Conservation (phyloP, 37 sponge, comb jelly and placozoan species). For the Ephydatia muelleri region DNA sequence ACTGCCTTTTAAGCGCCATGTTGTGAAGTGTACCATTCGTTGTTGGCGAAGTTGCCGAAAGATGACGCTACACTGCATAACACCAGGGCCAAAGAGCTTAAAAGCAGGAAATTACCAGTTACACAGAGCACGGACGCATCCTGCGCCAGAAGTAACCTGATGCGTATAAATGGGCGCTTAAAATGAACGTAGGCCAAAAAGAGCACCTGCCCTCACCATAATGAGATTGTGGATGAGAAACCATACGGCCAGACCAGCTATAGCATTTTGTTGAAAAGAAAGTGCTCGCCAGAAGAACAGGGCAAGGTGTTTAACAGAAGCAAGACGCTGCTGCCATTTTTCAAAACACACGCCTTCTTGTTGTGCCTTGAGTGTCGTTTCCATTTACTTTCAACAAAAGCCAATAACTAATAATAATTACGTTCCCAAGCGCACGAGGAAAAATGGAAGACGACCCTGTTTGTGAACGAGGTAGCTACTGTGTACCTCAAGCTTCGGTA, state of each 20-base stretch:
- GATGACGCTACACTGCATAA: conserved; percentile 10
- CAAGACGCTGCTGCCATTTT: conserved; percentile 12
- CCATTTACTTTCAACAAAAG: background rate
- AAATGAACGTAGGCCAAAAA: background rate
- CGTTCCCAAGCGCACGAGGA: background rate
- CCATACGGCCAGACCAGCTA: conserved; percentile 16
- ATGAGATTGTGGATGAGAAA: background rate
- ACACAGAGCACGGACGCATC: background rate
- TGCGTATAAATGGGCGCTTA: background rate
- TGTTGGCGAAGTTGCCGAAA: background rate
- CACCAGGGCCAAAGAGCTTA: conserved; percentile 3
- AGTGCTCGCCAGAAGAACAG: conserved; percentile 28
- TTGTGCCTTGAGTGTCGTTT: background rate
- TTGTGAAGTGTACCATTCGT: conserved; percentile 8
- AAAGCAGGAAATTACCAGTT: conserved; percentile 18
- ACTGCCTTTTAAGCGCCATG: no score
- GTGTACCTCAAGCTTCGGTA: background rate
- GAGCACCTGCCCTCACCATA: conserved; percentile 10
- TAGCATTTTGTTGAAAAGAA: background rate
- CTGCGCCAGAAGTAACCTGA: background rate
- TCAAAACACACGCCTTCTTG: background rate
- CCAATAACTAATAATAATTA: background rate
- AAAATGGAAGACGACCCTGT: conserved; percentile 37
- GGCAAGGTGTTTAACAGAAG: background rate
- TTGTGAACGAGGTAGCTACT: conserved; percentile 30